Base-by-base conservation (phyloP, 2,888 invertebrate species). In the Hypselothyrea guttata region DNA sequence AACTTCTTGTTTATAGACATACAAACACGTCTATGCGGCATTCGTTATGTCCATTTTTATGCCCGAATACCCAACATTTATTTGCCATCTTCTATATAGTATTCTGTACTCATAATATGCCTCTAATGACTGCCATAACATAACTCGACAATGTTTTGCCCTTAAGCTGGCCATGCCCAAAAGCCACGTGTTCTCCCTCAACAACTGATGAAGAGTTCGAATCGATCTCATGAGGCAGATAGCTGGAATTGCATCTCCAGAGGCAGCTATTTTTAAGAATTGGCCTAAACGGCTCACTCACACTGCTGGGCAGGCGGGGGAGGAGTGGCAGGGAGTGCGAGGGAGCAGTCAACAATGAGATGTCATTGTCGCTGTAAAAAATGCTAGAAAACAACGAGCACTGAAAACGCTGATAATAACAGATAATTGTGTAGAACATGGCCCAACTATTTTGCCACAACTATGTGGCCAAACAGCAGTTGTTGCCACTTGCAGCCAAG, bases 361-460 rank as follows among this genome's bases (percentile, higher is more conserved):
- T 81, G 77, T 81, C 79, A 81, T 79, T 76, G 69, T 74, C 58
- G 71, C 61, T 40, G 15, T n/a, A 18, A 37, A 38, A 22, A 40
- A 44, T 46, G 30, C 42, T 57, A 49, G 34, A 66, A 48, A 59
- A 56, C 53, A 63, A 13, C 11, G 46, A 44, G 30, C 63, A 63
- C 57, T 72, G 72, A 74, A 75, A 64, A 66, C 62, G 58, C 79
- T 79, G 84, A 84, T 86, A 86, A 84, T 77, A 84, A 84, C 86
- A 84, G 87, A 88, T 87, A 88, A 88, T 88, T 88, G 88, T 88
- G 88, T 88, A 86, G 88, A 88, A 88, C 88, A 88, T 87, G 77
- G 84, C 69, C 71, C 82, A 81, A 74, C 81, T 81, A 81, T 81
- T 84, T 84, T 62, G 66, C 74, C 67, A 60, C 61, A 67, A 57